Base-by-base conservation (phyloP, 2,888 invertebrate genomes). In the Polylopha cassiicola region DNA sequence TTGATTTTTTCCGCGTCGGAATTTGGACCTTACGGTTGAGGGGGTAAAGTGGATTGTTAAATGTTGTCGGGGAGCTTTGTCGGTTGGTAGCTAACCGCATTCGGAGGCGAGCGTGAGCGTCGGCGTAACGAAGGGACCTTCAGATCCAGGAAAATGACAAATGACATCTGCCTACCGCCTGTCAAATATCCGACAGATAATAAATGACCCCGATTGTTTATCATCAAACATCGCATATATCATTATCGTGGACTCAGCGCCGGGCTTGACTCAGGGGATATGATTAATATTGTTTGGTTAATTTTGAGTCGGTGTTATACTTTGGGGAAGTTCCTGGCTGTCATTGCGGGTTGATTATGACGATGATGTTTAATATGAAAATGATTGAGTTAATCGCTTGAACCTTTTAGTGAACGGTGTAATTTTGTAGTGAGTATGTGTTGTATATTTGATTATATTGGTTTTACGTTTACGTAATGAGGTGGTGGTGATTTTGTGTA, bases 111-210 rank as follows among this genome's bases (percentile, higher is more conserved):
- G 68, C 71, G 73, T 71, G 69, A 71, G 73, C 71, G 70, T 63
- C 62, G 60, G 56, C 81, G 84, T 84, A 82, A 84, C 81, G 80
- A 81, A 85, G 82, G 84, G 85, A 81, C 84, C 79, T 69, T 72
- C 75, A 86, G 87, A 78, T 80, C 80, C 77, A 84, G 77, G 73
- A 82, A 82, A 84, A 88, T 89, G 88, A 89, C 89, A 89, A 89
- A 89, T 87, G 89, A 88, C 89, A 88, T 87, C 89, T 89, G 89
- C 87, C 88, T 86, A 84, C 84, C 87, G 87, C 88, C 87, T 88
- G 88, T 88, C 88, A 87, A 88, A 88, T 88, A 88, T 86, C 87
- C 84, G 86, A 84, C 86, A 86, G 85, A 88, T 88, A 88, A 88
- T 88, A 88, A 88, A 88, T 88, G 88, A 87, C 87, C 86, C 76